Evolutionary conservation across 1,140 invertebrate genomes (phyloP).

Genomic region (Hylaeus anthracinus): DNA sequence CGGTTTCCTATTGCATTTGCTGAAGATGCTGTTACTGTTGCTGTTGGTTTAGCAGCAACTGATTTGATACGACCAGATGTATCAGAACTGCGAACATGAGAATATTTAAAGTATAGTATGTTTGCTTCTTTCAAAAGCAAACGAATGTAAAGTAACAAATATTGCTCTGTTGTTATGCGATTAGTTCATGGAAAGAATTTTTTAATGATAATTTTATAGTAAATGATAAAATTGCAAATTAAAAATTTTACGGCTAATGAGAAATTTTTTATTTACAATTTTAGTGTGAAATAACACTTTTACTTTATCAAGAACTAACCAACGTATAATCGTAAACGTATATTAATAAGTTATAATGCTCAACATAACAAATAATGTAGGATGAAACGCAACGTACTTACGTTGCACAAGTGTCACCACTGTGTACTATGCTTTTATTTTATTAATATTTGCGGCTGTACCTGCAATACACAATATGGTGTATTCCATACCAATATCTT

Average conservation of each 20-base stretch:
- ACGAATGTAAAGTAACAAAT: conserved; percentile 1
- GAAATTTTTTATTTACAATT: too few species aligned
- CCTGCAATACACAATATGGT: conserved; percentile 79
- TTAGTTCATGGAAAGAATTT: conserved; percentile 17
- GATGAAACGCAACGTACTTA: conserved; percentile 75
- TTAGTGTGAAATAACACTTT: not conserved
- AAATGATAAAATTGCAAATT: not conserved
- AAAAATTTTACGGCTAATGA: too few species aligned
- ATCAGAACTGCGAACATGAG: conserved; percentile 52
- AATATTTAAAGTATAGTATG: not conserved
- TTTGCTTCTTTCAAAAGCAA: not conserved
- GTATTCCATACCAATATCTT: conserved; percentile 73
- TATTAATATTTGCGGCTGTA: conserved; percentile 80
- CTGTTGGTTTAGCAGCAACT: conserved; percentile 8
- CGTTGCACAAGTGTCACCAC: conserved; percentile 78
- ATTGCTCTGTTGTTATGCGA: not conserved
- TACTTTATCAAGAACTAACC: not conserved
- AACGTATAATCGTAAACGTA: not conserved
- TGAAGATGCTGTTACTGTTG: not conserved
- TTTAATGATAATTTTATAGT: conserved; percentile 1
- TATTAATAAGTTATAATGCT: conserved; percentile 28
- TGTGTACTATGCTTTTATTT: conserved; percentile 77
- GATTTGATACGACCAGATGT: conserved; percentile 5
- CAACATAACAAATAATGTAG: conserved; percentile 34
- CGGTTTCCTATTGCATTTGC: conserved; percentile 40